These are phyloP conservation scores for Sebastes matsubarae DNA, from an alignment of 2,797 vertebrate genomes.

Conservation along the genomic window DNA sequence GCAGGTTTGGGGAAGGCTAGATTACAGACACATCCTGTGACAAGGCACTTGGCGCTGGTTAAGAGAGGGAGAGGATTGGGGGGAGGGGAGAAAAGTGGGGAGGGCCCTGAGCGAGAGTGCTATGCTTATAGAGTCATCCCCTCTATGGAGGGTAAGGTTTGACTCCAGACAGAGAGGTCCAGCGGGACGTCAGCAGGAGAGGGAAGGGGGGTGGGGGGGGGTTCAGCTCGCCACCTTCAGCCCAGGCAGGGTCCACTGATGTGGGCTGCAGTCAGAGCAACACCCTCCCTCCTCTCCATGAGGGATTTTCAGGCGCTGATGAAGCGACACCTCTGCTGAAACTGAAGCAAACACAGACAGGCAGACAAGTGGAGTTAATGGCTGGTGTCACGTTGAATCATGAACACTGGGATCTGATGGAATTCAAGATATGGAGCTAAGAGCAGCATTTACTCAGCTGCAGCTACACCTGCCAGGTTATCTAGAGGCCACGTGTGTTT, in stretches of 20 bases:
- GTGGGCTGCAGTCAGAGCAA: conserved; percentile 26
- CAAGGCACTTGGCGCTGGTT: conserved; percentile 75
- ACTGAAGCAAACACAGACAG: conserved; percentile 54
- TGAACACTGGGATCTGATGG: neutral
- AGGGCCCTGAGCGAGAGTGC: conserved; percentile 38
- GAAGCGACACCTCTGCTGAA: conserved; percentile 59
- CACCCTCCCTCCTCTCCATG: conserved; percentile 1
- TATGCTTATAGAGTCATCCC: conserved; percentile 35
- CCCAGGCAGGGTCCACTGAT: conserved; percentile 11
- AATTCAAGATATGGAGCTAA: neutral
- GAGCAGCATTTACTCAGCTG: neutral
- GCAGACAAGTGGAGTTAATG: conserved; percentile 23
- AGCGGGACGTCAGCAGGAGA: conserved; percentile 42
- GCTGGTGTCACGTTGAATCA: conserved; percentile 22
- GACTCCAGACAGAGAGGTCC: conserved; percentile 55
- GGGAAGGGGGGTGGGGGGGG: neutral
- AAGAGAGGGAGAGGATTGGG: conserved; percentile 31
- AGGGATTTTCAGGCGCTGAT: conserved; percentile 46
- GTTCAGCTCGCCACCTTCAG: conserved; percentile 23
- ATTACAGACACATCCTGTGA: conserved; percentile 58
- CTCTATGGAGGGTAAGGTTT: conserved; percentile 19
- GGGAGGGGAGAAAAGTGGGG: neutral
- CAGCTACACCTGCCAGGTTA: neutral
- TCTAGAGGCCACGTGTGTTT: neutral
- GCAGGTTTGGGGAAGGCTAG: conserved; percentile 22